Base-by-base conservation (phyloP, 2,888 invertebrate species). In the Salticus scenicus region DNA sequence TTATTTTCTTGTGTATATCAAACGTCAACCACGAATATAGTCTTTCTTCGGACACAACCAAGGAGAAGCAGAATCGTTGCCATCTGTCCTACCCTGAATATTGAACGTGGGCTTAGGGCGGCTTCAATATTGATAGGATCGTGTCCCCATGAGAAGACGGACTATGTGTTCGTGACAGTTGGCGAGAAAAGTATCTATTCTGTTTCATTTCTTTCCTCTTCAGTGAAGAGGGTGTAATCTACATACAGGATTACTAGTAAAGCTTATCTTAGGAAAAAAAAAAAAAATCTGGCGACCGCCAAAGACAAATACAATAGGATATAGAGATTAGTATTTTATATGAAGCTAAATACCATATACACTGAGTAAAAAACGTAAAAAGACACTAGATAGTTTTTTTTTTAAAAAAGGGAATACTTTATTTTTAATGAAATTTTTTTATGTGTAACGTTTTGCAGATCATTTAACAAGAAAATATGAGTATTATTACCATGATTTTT, bases 61-160 rank as follows among this genome's bases (percentile, higher is more conserved):
- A 10, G 37, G 37, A 47, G 17, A n/a, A 47, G 47, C 10, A 17
- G 47, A 17, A 47, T 47, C n/a, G 47, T 47, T 47, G 47, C 47
- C 47, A 47, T 47, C 47, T 17, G 75, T 37, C 20, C 17, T 7
- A 24, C 24, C 31, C 33, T n/a, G 71, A 72, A 71, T 71, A 79
- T 79, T 72, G 79, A 66, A 47, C 70, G 72, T 64, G 66, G 79
- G 63, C 72, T 79, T 72, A 79, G 41, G 63, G 66, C 24, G 30
- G 41, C 63, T 70, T 41, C 78, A 73, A 80, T 81, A 81, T 74
- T 81, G 74, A 81, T 74, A 75, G 81, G 81, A 70, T 81, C 79
- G 27, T 57, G 41, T 51, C 67, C 66, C 73, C 33, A 33, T 37
- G 30, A 69, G 78, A 37, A 41, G 69, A 57, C 57, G 51, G 27